phyloP scores from a whole-genome alignment of 2,888 invertebrate genomes.

The Parnassius orleans region DNA sequence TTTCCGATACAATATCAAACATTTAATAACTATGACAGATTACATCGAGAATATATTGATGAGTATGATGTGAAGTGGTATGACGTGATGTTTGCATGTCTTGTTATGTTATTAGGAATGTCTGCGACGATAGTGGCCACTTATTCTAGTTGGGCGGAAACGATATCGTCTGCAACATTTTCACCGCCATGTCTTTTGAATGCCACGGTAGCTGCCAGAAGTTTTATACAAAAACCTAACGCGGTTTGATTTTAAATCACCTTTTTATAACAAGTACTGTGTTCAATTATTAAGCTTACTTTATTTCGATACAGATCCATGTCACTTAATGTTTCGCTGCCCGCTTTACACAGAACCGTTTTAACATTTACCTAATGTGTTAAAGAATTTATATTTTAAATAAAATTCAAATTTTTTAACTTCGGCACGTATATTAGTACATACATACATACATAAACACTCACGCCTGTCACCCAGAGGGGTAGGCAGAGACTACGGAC shows the following conservation, averaged over 20 bases:
- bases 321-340: too few species aligned
- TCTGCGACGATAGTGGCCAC: conserved; percentile 85
- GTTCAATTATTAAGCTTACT: too few species aligned
- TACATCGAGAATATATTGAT: conserved; percentile 37
- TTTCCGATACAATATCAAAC: conserved; percentile 55
- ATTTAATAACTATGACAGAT: conserved; percentile 43
- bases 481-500: too few species aligned
- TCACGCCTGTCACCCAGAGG: too few species aligned
- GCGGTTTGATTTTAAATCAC: conserved; percentile 1
- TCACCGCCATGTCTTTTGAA: conserved; percentile 88
- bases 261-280: background rate
- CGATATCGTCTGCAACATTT: conserved; percentile 83
- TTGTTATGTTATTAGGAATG: conserved; percentile 83
- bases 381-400: too few species aligned
- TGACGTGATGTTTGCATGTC: conserved; percentile 77
- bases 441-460: too few species aligned
- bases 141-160: conserved; percentile 85
- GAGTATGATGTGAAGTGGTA: conserved; percentile 60
- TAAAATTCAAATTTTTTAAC: too few species aligned
- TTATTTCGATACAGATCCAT: too few species aligned
- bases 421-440: too few species aligned
- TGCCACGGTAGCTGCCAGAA: conserved; percentile 71
- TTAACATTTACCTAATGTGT: too few species aligned
- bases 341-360: too few species aligned
- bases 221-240: conserved; percentile 43